Evolutionary conservation across 2,888 invertebrate genomes (phyloP), one percentile per base, ranked within the genome.

Genomic region (Callyntrura guangdongensis): DNA sequence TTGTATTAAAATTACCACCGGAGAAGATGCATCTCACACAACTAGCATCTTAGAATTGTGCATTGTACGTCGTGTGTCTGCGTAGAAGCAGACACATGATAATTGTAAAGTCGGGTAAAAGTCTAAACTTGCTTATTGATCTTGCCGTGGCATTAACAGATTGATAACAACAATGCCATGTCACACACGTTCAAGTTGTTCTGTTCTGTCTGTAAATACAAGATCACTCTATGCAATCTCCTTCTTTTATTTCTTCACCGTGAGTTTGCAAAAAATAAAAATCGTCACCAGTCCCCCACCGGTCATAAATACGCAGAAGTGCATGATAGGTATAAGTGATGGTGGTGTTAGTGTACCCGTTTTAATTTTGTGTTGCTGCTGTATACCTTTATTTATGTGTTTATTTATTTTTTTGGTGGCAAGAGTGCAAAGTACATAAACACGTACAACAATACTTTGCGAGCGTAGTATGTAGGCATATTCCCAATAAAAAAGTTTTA

Each of bases 361-460:
- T 77, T 53, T 77, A 49, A 74, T 77, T 77, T 53, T 25, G 4
- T 49, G 47, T 12, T 77, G 25, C 22, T 49, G 49, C 22, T 53
- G 11, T 64, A 25, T 64, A 17, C 0, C 12, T 61, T n/a, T 20
- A 17, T 61, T 17, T 61, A 9, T 61, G 20, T 61, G 20, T 20
- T 61, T n/a, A 8, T 61, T 61, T 61, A 14, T 17, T 77, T 77
- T 77, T 53, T 74, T 74, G 3, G 11, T 8, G 74, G 36, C 4
- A 74, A 74, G 49, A 74, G 74, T 74, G 74, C 49, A 77, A 77
- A 77, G 12, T 77, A 77, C 53, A 77, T 53, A 77, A 77, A 53
- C 53, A 77, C 25, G 53, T 45, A 53, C 77, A 77, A 53, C 6
- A 36, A 36, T 6, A 36, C n/a, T 49, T 25, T 25, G 77, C 53